Percentiles rank a stretch among this genome's conserved stretches.
These are phyloP conservation scores for Trachythela sp. DNA, from an alignment of 64 coral and sea anemone species.

Conservation along the genomic window DNA sequence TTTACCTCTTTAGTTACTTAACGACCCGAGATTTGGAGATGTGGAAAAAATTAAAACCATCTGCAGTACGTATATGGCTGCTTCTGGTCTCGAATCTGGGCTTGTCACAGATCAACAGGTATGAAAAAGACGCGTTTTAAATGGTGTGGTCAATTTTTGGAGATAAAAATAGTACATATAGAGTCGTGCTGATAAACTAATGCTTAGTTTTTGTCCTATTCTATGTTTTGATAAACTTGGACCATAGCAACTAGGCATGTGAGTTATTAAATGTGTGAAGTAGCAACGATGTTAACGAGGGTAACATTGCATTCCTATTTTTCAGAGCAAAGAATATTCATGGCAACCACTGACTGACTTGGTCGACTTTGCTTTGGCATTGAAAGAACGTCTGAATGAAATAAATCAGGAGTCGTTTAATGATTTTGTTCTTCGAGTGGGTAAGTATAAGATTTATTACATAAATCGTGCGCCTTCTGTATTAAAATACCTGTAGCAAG, in stretches of 20 bases:
- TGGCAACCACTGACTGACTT: constrained; percentile 69
- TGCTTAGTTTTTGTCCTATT: no score
- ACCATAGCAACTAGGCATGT: no score
- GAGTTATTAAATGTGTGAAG: no score
- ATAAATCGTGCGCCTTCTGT: no score
- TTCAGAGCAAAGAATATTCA: constrained; percentile 44
- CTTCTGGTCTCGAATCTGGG: constrained; percentile 74
- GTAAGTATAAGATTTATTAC: constrained; percentile 48
- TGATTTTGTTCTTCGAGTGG: constrained; percentile 85
- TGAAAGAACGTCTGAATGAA: constrained; percentile 67
- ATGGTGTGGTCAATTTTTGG: no score
- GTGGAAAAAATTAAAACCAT: constrained; percentile 98
- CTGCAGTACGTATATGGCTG: constrained; percentile 92
- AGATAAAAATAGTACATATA: no score
- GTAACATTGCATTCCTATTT: no score
- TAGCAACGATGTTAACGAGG: no score
- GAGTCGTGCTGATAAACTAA: no score
- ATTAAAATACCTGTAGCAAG: no score
- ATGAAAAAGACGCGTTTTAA: no score
- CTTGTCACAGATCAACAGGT: constrained; percentile 69
- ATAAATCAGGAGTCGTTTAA: constrained; percentile 94
- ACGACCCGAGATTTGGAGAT: constrained; percentile 65
- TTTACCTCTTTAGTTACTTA: constrained; percentile 59
- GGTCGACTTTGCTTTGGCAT: constrained; percentile 77
- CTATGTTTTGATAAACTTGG: no score